Conservation (phyloP, 23 tunicate species). For the Oikopleura dioica region DNA sequence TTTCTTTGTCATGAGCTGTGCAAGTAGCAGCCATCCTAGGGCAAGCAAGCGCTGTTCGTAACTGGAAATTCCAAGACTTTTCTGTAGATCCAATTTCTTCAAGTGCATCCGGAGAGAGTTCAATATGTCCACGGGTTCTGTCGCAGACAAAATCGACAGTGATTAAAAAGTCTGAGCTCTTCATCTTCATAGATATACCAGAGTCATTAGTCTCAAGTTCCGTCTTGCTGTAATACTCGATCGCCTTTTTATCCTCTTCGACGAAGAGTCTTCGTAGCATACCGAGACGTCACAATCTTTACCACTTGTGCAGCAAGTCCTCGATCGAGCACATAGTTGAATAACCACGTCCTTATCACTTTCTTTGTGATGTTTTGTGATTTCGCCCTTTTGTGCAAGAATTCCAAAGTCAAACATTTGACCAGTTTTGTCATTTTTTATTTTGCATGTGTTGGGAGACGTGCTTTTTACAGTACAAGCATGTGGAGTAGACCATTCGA, state of each 20-base stretch:
- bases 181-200: neutral
- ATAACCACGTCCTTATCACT: neutral
- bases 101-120: neutral
- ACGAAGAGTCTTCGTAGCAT: neutral
- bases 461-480: neutral
- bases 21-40: neutral
- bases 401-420: neutral
- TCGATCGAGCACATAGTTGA: neutral
- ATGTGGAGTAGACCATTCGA: neutral
- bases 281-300: neutral
- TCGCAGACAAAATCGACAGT: neutral
- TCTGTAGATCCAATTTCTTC: too few species aligned
- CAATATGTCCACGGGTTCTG: neutral
- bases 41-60: neutral
- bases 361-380: neutral
- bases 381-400: neutral
- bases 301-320: neutral
- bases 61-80: neutral
- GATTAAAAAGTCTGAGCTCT: too few species aligned
- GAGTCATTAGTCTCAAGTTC: neutral
- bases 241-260: too few species aligned
- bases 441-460: neutral
- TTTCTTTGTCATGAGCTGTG: neutral
- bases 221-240: neutral
- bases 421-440: neutral